phyloP scores from a whole-genome alignment of 2,113 vertebrate genomes.

The Mustela nigripes region DNA sequence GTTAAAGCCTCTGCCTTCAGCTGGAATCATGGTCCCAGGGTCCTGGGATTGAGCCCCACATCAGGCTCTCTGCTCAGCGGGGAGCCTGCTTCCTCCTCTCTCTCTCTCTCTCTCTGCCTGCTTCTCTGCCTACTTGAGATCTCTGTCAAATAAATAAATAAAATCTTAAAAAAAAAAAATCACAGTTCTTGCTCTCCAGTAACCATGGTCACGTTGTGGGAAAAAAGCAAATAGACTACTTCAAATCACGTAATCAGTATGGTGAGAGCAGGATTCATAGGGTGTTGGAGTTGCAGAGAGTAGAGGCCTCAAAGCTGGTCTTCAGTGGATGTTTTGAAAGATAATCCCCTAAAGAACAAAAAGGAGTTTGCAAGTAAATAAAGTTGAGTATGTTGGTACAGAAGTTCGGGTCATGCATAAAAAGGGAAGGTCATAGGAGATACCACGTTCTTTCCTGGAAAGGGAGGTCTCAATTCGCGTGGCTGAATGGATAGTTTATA shows the following conservation, averaged over 20 bases:
- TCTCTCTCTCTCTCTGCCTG: no score
- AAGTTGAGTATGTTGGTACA: neutral
- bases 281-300: neutral
- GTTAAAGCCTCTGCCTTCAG: no score
- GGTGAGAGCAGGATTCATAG: neutral
- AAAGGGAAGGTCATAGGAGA: neutral
- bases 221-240: neutral
- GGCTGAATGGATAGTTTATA: neutral
- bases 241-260: neutral
- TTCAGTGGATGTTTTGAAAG: neutral
- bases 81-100: no score
- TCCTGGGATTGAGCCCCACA: no score
- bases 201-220: neutral
- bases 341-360: neutral
- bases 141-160: no score
- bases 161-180: neutral
- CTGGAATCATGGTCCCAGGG: no score
- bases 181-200: neutral
- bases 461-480: neutral
- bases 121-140: no score
- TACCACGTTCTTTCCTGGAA: neutral
- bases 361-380: neutral
- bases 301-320: neutral
- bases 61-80: no score
- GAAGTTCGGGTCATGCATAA: neutral